phyloP scores from a whole-genome alignment of 2,797 vertebrate genomes.

The Carcharodon carcharias region DNA sequence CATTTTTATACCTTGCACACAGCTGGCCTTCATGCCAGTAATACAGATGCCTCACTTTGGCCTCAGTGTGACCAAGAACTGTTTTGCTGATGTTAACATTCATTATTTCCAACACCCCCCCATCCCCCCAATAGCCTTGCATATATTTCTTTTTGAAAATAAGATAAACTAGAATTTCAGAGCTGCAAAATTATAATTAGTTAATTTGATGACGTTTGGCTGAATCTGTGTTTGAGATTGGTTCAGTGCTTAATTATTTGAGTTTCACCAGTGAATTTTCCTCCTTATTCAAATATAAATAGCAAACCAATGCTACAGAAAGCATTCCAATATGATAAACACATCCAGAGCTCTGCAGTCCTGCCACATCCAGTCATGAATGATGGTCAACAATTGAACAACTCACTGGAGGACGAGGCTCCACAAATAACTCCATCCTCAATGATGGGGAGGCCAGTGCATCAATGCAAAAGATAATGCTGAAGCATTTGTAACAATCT shows the following conservation, averaged over 20 bases:
- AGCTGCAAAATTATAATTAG: neutral
- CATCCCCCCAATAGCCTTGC: neutral
- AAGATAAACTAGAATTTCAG: neutral
- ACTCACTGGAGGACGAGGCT: too few relatives aligned
- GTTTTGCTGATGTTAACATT: neutral
- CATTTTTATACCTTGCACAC: neutral
- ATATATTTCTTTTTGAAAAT: neutral
- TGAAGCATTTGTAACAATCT: too few relatives aligned
- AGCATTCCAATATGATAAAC: neutral
- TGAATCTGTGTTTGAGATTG: neutral
- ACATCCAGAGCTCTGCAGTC: neutral
- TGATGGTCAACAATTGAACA: too few relatives aligned
- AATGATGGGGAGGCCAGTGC: too few relatives aligned
- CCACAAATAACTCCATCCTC: too few relatives aligned
- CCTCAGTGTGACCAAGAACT: neutral
- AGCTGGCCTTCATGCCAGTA: neutral
- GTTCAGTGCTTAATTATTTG: neutral
- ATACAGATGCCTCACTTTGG: neutral
- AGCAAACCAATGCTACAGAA: neutral
- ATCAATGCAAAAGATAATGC: too few relatives aligned
- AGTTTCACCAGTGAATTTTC: neutral
- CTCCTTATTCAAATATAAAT: neutral
- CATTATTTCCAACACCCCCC: neutral
- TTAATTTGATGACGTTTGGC: neutral
- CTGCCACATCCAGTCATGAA: too few relatives aligned